phyloP scores from a whole-genome alignment of 2,797 vertebrate genomes.

The Pempheris klunzingeri region DNA sequence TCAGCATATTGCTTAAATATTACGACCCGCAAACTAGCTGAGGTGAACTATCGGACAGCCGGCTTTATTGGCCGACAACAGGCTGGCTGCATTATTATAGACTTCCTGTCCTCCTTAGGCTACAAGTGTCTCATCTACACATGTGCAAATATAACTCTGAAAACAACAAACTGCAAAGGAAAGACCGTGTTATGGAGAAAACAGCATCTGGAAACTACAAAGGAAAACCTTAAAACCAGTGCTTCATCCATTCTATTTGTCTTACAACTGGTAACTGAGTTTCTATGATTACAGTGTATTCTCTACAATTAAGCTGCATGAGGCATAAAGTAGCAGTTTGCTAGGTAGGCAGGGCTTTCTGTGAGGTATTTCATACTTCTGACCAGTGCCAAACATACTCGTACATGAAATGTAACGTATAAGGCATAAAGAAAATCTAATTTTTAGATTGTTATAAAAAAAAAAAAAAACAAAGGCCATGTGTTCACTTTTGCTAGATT shows the following conservation, averaged over 20 bases:
- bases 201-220: conserved; percentile 27
- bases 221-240: conserved; percentile 21
- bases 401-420: conserved; percentile 40
- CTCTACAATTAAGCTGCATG: conserved; percentile 62
- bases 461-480: conserved; percentile 41
- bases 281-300: conserved; percentile 64
- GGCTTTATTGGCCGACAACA: conserved; percentile 8
- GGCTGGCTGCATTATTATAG: conserved; percentile 17
- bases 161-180: conserved; percentile 53
- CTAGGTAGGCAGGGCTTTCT: conserved; percentile 69
- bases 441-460: conserved; percentile 2
- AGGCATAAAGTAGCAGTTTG: conserved; percentile 68
- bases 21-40: conserved; percentile 57
- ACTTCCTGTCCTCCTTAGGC: conserved; percentile 51
- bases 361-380: conserved; percentile 80
- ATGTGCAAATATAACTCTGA: conserved; percentile 71
- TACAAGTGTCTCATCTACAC: conserved; percentile 60
- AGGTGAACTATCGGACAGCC: conserved; percentile 54
- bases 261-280: conserved; percentile 36
- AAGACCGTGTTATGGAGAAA: conserved; percentile 22
- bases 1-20: conserved; percentile 77
- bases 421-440: conserved; percentile 52
- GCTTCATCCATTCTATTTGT: conserved; percentile 19
- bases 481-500: conserved; percentile 28
- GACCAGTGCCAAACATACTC: conserved; percentile 61